A percentile compares a stretch with the other conserved stretches of the same genome.
Conservation (phyloP, 2,113 vertebrate species). For the Pipra filicauda region DNA sequence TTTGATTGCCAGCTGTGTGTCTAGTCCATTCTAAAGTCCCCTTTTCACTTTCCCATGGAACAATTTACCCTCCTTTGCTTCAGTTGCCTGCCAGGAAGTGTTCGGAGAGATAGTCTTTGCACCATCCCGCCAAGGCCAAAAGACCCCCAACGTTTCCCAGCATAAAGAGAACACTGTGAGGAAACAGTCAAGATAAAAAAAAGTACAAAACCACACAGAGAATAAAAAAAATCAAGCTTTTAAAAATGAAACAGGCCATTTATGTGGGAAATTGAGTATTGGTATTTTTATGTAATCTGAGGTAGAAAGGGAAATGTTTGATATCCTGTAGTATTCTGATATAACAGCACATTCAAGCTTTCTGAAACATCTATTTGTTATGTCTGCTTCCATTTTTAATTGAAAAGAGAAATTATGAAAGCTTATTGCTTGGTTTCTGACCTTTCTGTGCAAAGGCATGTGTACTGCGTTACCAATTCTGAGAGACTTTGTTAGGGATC, state of each 20-base stretch:
- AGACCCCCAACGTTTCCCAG: neutral
- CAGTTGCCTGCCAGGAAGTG: neutral
- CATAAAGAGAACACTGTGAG: neutral
- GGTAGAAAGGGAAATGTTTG: neutral
- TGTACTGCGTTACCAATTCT: neutral
- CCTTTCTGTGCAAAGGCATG: neutral
- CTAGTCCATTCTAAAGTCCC: neutral
- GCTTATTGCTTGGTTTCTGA: neutral
- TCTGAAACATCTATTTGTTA: neutral
- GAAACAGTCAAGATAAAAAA: neutral
- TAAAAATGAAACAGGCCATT: neutral
- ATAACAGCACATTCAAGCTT: neutral
- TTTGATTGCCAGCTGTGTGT: neutral
- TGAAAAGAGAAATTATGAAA: slow-evolving; percentile 10
- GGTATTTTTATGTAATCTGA: neutral
- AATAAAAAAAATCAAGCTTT: neutral
- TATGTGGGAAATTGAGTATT: neutral
- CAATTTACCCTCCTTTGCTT: neutral
- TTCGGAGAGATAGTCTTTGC: neutral
- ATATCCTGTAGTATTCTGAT: neutral
- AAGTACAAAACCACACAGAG: neutral
- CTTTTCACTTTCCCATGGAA: neutral
- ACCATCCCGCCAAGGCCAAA: neutral
- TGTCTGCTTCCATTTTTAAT: neutral
- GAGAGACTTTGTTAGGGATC: neutral